These are phyloP conservation scores for Euleptes europaea DNA, from an alignment of 2,113 vertebrate species.

Conservation along the genomic window DNA sequence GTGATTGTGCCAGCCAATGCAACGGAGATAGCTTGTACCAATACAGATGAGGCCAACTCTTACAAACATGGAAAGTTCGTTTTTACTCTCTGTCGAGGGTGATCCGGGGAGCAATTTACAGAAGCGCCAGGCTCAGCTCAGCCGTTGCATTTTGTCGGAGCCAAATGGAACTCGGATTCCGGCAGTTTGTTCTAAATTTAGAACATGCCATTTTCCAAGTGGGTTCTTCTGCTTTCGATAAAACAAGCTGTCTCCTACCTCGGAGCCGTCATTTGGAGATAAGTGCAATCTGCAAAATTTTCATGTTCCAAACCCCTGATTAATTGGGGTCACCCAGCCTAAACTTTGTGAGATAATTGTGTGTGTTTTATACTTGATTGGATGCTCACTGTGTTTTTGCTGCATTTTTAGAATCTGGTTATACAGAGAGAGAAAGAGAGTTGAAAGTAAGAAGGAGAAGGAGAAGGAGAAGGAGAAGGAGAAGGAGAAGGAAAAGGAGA, in stretches of 20 bases:
- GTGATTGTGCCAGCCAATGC: background rate
- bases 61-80: background rate
- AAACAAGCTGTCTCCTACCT: background rate
- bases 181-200: background rate
- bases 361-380: slow-evolving; percentile 1
- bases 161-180: background rate
- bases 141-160: background rate
- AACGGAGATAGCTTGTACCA: background rate
- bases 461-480: too few species aligned
- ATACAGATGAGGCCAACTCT: background rate
- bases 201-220: slow-evolving; percentile 9
- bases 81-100: background rate
- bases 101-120: background rate
- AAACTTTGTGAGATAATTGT: background rate
- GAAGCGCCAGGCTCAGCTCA: background rate
- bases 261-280: background rate
- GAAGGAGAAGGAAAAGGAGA: too few species aligned
- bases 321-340: background rate
- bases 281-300: background rate
- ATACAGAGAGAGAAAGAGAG: too few species aligned
- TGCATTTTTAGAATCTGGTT: background rate
- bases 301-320: background rate
- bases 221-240: slow-evolving; percentile 2
- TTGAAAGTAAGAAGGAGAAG: too few species aligned
- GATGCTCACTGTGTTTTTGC: background rate